phyloP scores from a whole-genome alignment of 2,888 invertebrate genomes.

The Platyscelio sp. region DNA sequence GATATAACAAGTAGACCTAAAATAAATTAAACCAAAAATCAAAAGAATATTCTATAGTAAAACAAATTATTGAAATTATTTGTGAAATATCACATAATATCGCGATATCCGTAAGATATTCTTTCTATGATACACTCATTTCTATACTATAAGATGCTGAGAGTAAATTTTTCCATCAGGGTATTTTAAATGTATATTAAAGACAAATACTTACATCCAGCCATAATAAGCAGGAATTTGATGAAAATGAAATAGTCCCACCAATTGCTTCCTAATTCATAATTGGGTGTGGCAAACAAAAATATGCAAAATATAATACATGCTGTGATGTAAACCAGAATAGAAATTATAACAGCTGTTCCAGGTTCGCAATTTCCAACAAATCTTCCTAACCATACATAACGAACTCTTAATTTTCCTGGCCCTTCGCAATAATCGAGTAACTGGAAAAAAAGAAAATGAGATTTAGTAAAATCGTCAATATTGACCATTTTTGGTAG shows the following conservation, averaged over 20 bases:
- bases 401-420: conserved; percentile 91
- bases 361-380: conserved; percentile 92
- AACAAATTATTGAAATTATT: no score
- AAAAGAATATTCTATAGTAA: no score
- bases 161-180: no score
- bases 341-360: conserved; percentile 90
- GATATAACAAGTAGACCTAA: no score
- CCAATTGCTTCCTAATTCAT: conserved; percentile 85
- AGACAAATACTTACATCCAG: conserved; percentile 89
- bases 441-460: conserved; percentile 81
- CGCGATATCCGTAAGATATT: no score
- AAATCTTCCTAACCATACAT: conserved; percentile 91
- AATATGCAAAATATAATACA: conserved; percentile 90
- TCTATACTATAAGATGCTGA: no score
- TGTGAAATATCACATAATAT: no score
- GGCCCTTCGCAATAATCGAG: conserved; percentile 84
- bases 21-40: no score
- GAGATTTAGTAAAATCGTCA: no score
- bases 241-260: conserved; percentile 90
- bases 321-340: conserved; percentile 89
- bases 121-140: no score
- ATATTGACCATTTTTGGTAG: no score
- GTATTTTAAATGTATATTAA: no score
- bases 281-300: conserved; percentile 60
- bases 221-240: conserved; percentile 88